Percentiles rank a stretch among this genome's conserved stretches.
These are phyloP conservation scores for Pammene fasciana DNA, from an alignment of 2,888 invertebrate species.

Conservation along the genomic window DNA sequence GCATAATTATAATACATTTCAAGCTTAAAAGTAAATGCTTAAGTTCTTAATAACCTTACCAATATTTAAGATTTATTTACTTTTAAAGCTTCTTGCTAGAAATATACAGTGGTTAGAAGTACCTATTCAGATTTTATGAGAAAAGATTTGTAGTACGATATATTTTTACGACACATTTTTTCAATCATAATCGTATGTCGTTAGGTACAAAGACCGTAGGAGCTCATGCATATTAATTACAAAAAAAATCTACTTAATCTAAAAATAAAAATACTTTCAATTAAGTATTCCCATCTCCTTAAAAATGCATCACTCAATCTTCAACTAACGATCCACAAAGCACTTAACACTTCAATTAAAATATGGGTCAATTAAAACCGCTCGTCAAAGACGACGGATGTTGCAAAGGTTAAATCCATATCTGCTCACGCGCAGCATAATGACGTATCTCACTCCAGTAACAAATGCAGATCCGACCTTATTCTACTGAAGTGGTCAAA, in stretches of 20 bases:
- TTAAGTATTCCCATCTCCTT: constrained; percentile 24
- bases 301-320: constrained; percentile 19
- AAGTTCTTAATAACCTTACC: no score
- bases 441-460: background rate
- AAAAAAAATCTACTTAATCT: background rate
- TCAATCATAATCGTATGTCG: no score
- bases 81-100: no score
- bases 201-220: no score
- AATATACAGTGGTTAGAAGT: no score
- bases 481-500: background rate
- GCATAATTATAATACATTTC: no score
- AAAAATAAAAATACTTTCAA: constrained; percentile 6
- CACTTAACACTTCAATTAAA: constrained; percentile 40
- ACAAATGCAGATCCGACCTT: background rate
- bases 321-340: constrained; percentile 36
- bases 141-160: no score
- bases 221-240: no score
- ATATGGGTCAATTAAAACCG: constrained; percentile 35
- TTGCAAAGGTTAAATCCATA: constrained; percentile 42
- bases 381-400: constrained; percentile 41
- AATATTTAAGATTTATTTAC: no score
- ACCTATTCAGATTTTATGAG: no score
- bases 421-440: background rate
- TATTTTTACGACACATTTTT: no score
- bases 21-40: no score